Evolutionary conservation across 2,113 vertebrate genomes (phyloP).

Genomic region (Sebastes schlegelii): DNA sequence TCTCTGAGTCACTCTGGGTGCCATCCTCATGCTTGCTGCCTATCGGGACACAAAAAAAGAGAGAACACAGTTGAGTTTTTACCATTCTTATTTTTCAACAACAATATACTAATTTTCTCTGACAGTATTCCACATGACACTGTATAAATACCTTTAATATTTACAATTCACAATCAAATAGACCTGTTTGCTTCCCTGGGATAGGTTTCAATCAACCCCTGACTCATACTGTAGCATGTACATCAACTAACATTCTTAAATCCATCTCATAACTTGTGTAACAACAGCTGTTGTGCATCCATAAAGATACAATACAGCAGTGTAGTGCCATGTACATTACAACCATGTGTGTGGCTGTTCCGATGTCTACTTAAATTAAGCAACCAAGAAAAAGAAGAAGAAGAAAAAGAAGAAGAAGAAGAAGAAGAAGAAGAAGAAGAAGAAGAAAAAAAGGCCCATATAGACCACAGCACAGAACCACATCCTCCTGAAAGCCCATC

Average conservation of each 20-base stretch:
- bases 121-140: background rate
- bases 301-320: background rate
- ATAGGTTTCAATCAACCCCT: background rate
- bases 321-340: background rate
- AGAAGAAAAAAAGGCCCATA: constrained; percentile 4
- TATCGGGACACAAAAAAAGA: constrained; percentile 62
- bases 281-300: constrained; percentile 8
- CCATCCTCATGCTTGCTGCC: constrained; percentile 98
- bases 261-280: background rate
- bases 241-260: constrained; percentile 4
- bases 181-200: background rate
- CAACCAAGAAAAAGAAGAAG: constrained; percentile 3
- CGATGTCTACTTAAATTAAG: constrained; percentile 1
- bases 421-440: constrained; percentile 4
- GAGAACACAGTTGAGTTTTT: background rate
- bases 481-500: constrained; percentile 28
- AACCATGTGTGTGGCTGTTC: constrained; percentile 1
- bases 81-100: background rate
- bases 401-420: constrained; percentile 5
- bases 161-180: background rate
- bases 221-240: background rate
- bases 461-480: constrained; percentile 9
- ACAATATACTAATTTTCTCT: background rate
- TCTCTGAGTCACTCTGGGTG: constrained; percentile 98
- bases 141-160: background rate